A percentile compares a stretch with the other conserved stretches of the same genome.
These are phyloP conservation scores for Chirona hameri DNA, from an alignment of 2,888 invertebrate species.

Conservation along the genomic window DNA sequence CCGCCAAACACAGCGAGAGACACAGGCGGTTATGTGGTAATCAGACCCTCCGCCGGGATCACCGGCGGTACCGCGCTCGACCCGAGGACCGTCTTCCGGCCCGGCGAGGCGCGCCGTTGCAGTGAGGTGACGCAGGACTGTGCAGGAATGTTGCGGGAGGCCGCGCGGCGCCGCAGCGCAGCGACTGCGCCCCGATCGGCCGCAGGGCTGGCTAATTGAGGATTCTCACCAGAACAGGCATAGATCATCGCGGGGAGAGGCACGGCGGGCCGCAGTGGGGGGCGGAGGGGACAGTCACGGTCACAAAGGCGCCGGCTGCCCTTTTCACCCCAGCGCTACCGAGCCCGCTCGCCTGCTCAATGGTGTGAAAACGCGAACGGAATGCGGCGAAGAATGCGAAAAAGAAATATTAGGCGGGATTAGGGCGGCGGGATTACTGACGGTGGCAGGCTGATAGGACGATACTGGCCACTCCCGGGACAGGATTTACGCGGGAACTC, in stretches of 20 bases:
- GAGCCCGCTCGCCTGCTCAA: neutral
- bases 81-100: too few relatives aligned
- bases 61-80: neutral
- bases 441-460: neutral
- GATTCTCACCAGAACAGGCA: neutral
- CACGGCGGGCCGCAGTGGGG: neutral
- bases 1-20: neutral
- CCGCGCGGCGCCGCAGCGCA: neutral
- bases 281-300: neutral
- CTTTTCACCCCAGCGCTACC: constrained; percentile 26
- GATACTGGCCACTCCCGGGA: constrained; percentile 1
- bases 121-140: neutral
- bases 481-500: constrained; percentile 27
- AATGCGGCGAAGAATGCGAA: constrained; percentile 25
- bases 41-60: neutral
- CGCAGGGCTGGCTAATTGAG: neutral
- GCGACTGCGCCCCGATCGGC: neutral
- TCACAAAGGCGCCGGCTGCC: neutral
- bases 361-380: constrained; percentile 27
- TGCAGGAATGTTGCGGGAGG: neutral
- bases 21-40: constrained; percentile 26
- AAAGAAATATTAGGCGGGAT: constrained; percentile 27
- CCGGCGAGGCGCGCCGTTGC: neutral
- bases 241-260: neutral
- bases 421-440: neutral